These are phyloP conservation scores for Pipa parva DNA, from an alignment of 2,113 vertebrate species.

Conservation along the genomic window DNA sequence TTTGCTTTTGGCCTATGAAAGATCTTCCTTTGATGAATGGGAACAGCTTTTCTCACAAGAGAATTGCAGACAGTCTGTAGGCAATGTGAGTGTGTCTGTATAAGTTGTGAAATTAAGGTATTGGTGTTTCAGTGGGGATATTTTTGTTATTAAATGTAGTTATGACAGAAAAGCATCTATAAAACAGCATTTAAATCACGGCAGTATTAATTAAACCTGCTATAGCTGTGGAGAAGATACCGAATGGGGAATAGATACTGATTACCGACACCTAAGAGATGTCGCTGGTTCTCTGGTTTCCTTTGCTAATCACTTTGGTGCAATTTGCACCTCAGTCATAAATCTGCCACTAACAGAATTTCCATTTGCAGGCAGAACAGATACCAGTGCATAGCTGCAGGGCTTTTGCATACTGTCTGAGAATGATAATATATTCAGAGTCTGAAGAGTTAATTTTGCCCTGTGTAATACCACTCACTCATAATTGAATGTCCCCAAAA, in stretches of 20 bases:
- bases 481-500: too few relatives aligned
- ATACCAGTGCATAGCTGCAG: background rate
- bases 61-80: too few relatives aligned
- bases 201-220: background rate
- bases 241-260: background rate
- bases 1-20: too few relatives aligned
- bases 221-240: background rate
- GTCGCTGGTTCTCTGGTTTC: background rate
- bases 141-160: too few relatives aligned
- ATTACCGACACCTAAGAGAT: background rate
- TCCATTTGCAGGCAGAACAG: background rate
- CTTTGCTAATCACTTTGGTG: background rate
- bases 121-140: too few relatives aligned
- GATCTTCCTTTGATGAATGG: too few relatives aligned
- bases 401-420: background rate
- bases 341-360: background rate
- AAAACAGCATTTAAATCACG: background rate
- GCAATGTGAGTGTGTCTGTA: too few relatives aligned
- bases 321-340: background rate
- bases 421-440: background rate
- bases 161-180: background rate
- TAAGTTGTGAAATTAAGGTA: too few relatives aligned
- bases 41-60: too few relatives aligned
- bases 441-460: background rate
- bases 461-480: too few relatives aligned